These are phyloP conservation scores for Podilymbus podiceps DNA, from an alignment of 2,113 vertebrate species.

Conservation along the genomic window DNA sequence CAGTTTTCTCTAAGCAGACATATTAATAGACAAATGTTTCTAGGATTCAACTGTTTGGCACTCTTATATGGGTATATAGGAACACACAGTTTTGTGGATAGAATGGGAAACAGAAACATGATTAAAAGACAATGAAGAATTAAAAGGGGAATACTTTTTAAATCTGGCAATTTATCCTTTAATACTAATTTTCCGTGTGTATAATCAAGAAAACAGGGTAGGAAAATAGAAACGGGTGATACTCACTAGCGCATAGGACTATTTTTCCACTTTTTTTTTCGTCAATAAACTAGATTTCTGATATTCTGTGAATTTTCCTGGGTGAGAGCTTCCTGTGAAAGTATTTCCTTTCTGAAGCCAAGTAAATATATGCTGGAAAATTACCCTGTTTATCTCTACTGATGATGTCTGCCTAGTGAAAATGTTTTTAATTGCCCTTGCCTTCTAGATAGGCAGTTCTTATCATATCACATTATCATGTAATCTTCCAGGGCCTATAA, in stretches of 20 bases:
- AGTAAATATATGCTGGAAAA: constrained; percentile 14
- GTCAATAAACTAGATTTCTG: not conserved
- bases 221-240: not conserved
- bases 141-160: not conserved
- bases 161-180: not conserved
- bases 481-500: constrained; percentile 5
- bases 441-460: constrained; percentile 29
- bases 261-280: not conserved
- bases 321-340: not conserved
- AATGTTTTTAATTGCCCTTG: constrained; percentile 53
- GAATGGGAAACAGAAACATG: not conserved
- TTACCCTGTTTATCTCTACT: constrained; percentile 35
- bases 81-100: not conserved
- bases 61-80: not conserved
- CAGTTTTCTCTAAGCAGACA: not conserved
- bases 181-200: not conserved
- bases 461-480: constrained; percentile 39
- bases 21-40: not conserved
- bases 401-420: constrained; percentile 25
- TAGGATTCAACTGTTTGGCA: not conserved
- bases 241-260: not conserved
- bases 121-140: not conserved
- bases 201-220: not conserved
- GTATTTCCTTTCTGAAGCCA: not conserved
- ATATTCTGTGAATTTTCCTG: not conserved